These are phyloP conservation scores for Ianthella basta DNA, from an alignment of 37 sponge, comb jelly and placozoan genomes.

Conservation along the genomic window DNA sequence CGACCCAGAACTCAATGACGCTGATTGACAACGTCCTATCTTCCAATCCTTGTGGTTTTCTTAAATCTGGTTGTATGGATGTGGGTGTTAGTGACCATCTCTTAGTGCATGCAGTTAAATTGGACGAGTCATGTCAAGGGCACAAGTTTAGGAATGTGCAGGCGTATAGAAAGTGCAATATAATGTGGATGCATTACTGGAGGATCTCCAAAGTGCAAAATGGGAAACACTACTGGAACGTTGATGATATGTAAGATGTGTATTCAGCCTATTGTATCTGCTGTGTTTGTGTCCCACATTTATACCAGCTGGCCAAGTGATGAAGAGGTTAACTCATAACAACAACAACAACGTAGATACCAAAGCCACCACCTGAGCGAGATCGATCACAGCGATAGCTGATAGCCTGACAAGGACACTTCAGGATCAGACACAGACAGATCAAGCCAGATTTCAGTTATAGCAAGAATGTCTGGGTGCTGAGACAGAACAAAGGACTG, in stretches of 20 bases:
- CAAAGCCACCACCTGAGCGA: background rate
- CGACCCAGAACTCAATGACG: slow-evolving; percentile 1
- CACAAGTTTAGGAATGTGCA: background rate
- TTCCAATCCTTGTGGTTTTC: background rate
- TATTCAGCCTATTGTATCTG: no score
- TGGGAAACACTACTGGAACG: no score
- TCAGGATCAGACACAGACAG: background rate
- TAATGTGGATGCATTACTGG: background rate
- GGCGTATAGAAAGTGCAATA: background rate
- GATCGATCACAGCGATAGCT: background rate
- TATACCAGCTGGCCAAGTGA: no score
- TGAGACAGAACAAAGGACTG: background rate
- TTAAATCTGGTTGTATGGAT: slow-evolving; percentile 11
- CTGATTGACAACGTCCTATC: background rate
- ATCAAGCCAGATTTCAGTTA: background rate
- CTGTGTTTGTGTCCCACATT: no score
- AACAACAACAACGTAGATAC: no score
- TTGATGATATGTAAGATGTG: no score
- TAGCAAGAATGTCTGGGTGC: background rate
- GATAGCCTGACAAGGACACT: background rate
- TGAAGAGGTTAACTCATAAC: no score
- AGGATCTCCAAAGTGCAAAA: background rate
- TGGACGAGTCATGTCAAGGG: background rate
- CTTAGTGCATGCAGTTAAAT: background rate
- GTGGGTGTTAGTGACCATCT: background rate